phyloP scores from a whole-genome alignment of 2,888 invertebrate genomes.

The Halictus quadricinctus region DNA sequence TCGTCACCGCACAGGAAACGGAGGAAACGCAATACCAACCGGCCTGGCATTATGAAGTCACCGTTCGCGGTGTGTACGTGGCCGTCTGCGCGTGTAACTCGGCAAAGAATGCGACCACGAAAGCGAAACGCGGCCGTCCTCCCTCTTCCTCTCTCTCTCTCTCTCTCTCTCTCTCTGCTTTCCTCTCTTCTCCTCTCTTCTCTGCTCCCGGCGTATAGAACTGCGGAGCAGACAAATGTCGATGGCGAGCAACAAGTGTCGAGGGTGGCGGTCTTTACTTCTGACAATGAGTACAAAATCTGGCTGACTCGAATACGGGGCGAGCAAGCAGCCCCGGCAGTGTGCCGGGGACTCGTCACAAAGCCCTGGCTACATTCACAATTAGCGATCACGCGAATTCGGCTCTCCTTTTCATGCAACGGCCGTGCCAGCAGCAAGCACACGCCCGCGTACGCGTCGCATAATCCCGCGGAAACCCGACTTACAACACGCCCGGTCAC shows the following conservation, averaged over 20 bases:
- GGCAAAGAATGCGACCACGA: conserved; percentile 63
- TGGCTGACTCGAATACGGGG: conserved; percentile 64
- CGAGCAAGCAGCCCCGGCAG: background rate
- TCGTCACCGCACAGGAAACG: conserved; percentile 6
- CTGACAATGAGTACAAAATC: conserved; percentile 71
- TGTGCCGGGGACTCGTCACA: conserved; percentile 39
- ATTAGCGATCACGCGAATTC: conserved; percentile 68
- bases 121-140: conserved; percentile 53
- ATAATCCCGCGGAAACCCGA: background rate
- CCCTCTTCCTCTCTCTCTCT: background rate
- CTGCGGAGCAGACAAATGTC: conserved; percentile 68
- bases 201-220: conserved; percentile 41
- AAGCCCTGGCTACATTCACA: conserved; percentile 54
- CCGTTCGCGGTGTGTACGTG: conserved; percentile 13
- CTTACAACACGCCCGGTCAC: background rate
- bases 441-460: background rate
- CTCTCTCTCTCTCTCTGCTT: background rate
- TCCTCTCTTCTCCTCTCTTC: background rate
- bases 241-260: conserved; percentile 72
- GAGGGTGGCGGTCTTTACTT: conserved; percentile 66
- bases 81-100: conserved; percentile 49
- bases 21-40: conserved; percentile 32
- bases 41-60: conserved; percentile 32
- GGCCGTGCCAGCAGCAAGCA: background rate
- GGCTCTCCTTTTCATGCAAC: conserved; percentile 50